Base-by-base conservation (phyloP, 1,140 invertebrate species). In the Oedothorax gibbosus region DNA sequence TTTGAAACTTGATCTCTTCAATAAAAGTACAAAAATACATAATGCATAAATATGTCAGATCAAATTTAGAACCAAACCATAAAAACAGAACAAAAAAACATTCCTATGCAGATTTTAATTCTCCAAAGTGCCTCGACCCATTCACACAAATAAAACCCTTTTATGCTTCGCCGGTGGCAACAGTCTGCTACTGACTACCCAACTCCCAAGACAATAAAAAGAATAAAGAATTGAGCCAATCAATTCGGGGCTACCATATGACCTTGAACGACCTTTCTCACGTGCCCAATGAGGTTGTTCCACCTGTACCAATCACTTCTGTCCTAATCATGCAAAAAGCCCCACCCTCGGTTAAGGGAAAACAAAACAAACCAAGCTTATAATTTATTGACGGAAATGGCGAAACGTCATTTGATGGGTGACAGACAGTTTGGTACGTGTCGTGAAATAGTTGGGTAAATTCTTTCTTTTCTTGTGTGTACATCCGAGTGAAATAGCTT, bases 301-400 rank as follows among this genome's bases (percentile, higher is more conserved):
- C 72, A 75, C 72, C 72, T 60, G 72, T 56, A 53, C 72, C 72
- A 75, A 75, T 75, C 72, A 60, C 72, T 75, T 75, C 56, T 20
- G 50, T 75, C 49, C 72, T 75, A 75, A 75, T 75, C 72, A 75
- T 60, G 72, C 20, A 75, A 75, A 75, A 75, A 75, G 72, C 72
- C 49, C 72, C 72, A 75, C 72, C 72, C 60, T 53, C 69, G 69
- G 14, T 35, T 20, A 68, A 60, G 69, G 69, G 69, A 51, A 71
- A 71, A 71, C 69, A 18, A 71, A 71, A 53, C n/a, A 71, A 71
- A 71, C 50, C 69, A 71, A 71, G 69, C 50, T 71, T 15, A 15
- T 35, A 35, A 35, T 35, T 35, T 35, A 35, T 35, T 35, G 35
- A 35, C 1, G 35, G 2, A 35, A 35, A 35, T 35, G 35, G 35